A percentile compares a stretch with the other conserved stretches of the same genome.
Evolutionary conservation across 2,113 vertebrate species (phyloP).

Genomic region (Sturnira hondurensis): DNA sequence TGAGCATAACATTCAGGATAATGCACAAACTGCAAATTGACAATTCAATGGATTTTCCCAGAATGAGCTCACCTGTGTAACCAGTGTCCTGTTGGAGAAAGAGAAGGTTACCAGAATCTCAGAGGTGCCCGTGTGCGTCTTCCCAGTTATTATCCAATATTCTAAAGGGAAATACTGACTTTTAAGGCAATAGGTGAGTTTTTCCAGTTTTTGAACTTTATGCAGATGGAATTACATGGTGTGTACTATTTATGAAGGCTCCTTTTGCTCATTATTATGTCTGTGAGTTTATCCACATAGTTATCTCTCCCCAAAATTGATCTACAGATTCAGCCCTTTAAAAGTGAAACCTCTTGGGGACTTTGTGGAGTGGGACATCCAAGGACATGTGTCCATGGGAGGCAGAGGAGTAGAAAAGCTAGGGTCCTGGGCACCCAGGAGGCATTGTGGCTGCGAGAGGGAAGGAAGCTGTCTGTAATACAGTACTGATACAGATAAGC

Average conservation of each 20-base stretch:
- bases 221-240: not conserved
- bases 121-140: not conserved
- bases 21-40: not conserved
- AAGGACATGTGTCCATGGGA: not conserved
- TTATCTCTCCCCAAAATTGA: not conserved
- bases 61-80: not conserved
- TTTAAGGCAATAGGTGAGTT: not conserved
- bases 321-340: not conserved
- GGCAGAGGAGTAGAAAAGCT: not conserved
- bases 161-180: not conserved
- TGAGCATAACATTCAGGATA: not conserved
- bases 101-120: not conserved
- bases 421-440: not conserved
- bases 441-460: not conserved
- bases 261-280: constrained; percentile 2
- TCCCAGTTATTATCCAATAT: not conserved
- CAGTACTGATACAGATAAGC: not conserved
- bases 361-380: not conserved
- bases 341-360: not conserved
- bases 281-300: not conserved
- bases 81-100: not conserved
- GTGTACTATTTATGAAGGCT: not conserved
- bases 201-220: not conserved
- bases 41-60: not conserved
- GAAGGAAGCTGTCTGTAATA: not conserved